Evolutionary conservation across 2,888 invertebrate species (phyloP), one percentile per base, ranked within the genome.

Genomic region (Melanotus villosus): DNA sequence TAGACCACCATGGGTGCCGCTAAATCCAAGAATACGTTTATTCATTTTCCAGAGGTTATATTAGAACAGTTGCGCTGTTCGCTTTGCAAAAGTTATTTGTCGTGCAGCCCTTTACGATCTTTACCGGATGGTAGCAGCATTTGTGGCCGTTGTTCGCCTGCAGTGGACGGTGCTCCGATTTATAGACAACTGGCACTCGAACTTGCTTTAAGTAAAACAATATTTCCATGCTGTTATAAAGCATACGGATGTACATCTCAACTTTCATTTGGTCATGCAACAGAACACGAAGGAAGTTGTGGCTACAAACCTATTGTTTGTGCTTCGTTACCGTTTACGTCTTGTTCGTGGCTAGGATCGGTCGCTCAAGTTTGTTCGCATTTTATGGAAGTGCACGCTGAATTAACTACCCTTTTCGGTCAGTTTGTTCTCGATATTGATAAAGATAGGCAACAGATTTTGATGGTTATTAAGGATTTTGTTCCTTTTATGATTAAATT

Each of bases 51-150:
- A 9, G 50, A 76, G 30, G 63, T 65, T n/a, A 19, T 77, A 1
- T 38, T 79, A n/a, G 56, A 74, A 47, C 58, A 76, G 16, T 71
- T 83, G 47, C 72, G 76, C 59, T 84, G 84, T 57, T 52, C 73
- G 2, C 75, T 79, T 43, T 84, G 84, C 67, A 72, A 75, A 18
- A 76, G 79, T 23, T 79, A 79, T 34, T 75, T 84, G 9, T 81
- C 79, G 23, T 80, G 81, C 66, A 82, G 80, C 19, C 84, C 84
- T 2, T 80, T 84, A 12, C 74, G 78, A n/a, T 79, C 82, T 2
- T 67, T 81, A 5, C 78, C 81, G 2, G 76, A 81, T 63, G 79
- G 79, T 41, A 74, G 70, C 19, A 76, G 80, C 14, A 56, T 81
- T 2, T 84, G 84, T 68, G 84, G 83, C 50, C 75, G 83, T 62